phyloP scores from a whole-genome alignment of 2,888 invertebrate species.

The Drosophila mimica region DNA sequence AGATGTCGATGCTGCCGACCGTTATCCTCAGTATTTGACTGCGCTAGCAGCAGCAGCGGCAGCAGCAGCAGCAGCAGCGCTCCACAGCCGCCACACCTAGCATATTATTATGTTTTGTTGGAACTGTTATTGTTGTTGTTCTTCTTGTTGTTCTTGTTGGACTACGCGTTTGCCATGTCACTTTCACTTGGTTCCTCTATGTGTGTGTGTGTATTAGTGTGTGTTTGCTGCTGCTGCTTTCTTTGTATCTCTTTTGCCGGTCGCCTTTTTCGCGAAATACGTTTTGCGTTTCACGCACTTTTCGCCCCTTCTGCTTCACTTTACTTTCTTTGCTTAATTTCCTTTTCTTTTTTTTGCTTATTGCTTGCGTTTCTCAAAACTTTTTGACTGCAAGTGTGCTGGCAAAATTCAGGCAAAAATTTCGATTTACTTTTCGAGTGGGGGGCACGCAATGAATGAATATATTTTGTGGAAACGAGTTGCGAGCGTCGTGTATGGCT shows the following conservation, averaged over 20 bases:
- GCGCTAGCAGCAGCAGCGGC: constrained; percentile 37
- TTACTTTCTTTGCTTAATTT: constrained; percentile 12
- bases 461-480: constrained; percentile 56
- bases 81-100: constrained; percentile 57
- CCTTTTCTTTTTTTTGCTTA: constrained; percentile 54
- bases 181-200: constrained; percentile 32
- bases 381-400: constrained; percentile 10
- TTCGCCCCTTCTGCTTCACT: constrained; percentile 14
- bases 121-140: not conserved
- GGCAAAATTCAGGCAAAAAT: constrained; percentile 8
- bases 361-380: constrained; percentile 18
- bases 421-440: constrained; percentile 25
- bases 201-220: constrained; percentile 11
- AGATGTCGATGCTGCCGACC: constrained; percentile 36
- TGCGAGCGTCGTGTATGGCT: constrained; percentile 77
- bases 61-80: constrained; percentile 37
- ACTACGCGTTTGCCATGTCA: constrained; percentile 44
- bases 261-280: constrained; percentile 32
- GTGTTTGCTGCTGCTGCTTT: constrained; percentile 10
- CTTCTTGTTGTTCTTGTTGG: not conserved
- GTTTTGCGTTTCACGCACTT: constrained; percentile 55
- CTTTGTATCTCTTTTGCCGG: constrained; percentile 42
- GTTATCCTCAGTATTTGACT: not conserved
- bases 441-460: constrained; percentile 27
- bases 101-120: constrained; percentile 55